These are phyloP conservation scores for Macquaria ambigua DNA, from an alignment of 2,113 vertebrate species.

Conservation along the genomic window DNA sequence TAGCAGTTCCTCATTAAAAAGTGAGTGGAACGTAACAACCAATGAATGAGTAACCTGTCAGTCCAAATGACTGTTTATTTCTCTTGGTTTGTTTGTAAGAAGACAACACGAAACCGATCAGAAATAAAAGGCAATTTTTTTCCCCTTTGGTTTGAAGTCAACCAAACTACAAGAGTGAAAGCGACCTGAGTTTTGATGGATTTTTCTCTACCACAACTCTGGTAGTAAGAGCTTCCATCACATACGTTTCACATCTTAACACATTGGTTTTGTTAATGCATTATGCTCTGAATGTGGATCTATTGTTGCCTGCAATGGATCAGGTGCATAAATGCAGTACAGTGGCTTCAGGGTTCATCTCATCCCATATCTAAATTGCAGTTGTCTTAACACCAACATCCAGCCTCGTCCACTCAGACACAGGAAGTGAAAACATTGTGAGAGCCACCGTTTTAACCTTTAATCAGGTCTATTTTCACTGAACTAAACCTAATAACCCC, in stretches of 20 bases:
- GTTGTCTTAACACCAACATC: not conserved
- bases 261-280: not conserved
- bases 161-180: too few species aligned
- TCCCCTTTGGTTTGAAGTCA: too few species aligned
- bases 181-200: not conserved
- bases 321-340: fast-evolving
- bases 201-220: too few species aligned
- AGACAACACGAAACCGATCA: too few species aligned
- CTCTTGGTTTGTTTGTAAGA: too few species aligned
- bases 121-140: too few species aligned
- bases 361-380: not conserved
- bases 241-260: not conserved
- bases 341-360: not conserved
- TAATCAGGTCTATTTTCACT: not conserved
- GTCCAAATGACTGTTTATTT: too few species aligned
- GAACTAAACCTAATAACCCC: not conserved
- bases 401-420: not conserved
- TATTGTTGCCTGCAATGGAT: not conserved
- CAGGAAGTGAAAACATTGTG: not conserved
- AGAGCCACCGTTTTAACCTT: not conserved
- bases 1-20: too few species aligned
- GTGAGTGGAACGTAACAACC: too few species aligned
- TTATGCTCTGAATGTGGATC: not conserved
- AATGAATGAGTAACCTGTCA: too few species aligned
- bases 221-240: too few species aligned